Conservation (phyloP, 2,797 vertebrate species). For the Danio tinwini region DNA sequence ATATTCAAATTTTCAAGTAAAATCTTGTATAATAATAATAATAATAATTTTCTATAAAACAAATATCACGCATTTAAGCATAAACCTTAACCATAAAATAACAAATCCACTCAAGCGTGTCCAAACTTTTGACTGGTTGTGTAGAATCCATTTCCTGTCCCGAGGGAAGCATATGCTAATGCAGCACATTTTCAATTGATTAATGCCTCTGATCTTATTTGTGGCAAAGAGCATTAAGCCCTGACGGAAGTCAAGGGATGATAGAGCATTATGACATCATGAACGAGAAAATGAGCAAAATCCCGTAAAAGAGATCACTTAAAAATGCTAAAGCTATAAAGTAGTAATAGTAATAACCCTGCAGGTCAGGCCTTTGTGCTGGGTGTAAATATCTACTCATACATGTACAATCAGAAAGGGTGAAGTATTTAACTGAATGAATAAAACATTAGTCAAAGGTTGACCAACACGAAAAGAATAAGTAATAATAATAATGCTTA, state of each 20-base stretch:
- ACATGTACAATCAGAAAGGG: background rate
- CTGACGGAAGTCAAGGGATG: conserved; percentile 62
- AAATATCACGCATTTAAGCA: background rate
- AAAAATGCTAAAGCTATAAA: conserved; percentile 19
- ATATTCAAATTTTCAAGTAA: no score
- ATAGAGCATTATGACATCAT: conserved; percentile 50
- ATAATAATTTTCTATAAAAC: no score
- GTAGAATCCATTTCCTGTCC: conserved; percentile 54
- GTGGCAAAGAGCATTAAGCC: conserved; percentile 70
- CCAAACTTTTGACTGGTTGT: conserved; percentile 1
- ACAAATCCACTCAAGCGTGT: background rate
- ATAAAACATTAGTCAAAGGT: background rate
- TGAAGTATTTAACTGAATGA: background rate
- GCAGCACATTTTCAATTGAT: conserved; percentile 74
- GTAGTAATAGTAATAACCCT: background rate
- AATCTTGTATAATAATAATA: no score
- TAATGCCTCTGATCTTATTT: conserved; percentile 71
- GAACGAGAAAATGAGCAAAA: conserved; percentile 47
- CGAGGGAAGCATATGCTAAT: conserved; percentile 59
- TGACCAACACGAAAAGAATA: background rate
- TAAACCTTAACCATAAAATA: background rate
- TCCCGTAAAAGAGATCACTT: conserved; percentile 33
- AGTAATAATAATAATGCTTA: no score
- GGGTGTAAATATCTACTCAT: background rate
- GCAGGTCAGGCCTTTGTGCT: background rate